These are phyloP conservation scores for Jacana jacana DNA, from an alignment of 2,113 vertebrate species.

Conservation along the genomic window DNA sequence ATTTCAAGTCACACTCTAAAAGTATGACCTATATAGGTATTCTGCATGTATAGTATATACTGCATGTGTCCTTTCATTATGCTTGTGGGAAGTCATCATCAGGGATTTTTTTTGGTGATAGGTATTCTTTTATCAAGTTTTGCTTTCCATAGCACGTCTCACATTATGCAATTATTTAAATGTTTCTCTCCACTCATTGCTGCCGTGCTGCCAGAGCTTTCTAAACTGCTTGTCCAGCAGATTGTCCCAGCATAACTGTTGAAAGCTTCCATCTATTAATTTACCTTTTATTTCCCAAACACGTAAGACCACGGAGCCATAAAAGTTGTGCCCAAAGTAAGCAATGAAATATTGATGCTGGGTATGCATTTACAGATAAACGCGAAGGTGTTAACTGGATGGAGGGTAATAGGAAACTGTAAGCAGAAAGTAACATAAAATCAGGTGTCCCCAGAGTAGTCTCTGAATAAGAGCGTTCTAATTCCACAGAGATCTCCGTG, in stretches of 20 bases:
- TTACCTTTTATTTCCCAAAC: conserved; percentile 51
- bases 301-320: conserved; percentile 8
- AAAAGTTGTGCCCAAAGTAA: conserved; percentile 39
- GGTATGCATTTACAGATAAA: not conserved
- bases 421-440: not conserved
- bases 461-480: not conserved
- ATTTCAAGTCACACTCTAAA: not conserved
- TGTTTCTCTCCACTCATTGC: not conserved
- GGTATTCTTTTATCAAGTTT: not conserved
- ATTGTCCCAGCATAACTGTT: conserved; percentile 15
- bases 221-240: conserved; percentile 47
- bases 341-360: conserved; percentile 52
- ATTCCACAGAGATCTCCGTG: not conserved
- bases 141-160: not conserved
- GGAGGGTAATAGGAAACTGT: not conserved
- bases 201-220: conserved; percentile 12
- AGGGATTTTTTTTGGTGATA: not conserved
- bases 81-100: not conserved
- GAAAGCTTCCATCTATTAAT: conserved; percentile 62
- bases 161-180: conserved; percentile 32
- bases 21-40: not conserved
- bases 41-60: too few species aligned
- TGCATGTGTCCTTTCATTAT: not conserved
- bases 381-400: conserved; percentile 20
- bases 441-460: not conserved